A percentile compares a stretch with the other conserved stretches of the same genome.
These are phyloP conservation scores for Criorhina ranunculi DNA, from an alignment of 2,888 invertebrate genomes.

Conservation along the genomic window DNA sequence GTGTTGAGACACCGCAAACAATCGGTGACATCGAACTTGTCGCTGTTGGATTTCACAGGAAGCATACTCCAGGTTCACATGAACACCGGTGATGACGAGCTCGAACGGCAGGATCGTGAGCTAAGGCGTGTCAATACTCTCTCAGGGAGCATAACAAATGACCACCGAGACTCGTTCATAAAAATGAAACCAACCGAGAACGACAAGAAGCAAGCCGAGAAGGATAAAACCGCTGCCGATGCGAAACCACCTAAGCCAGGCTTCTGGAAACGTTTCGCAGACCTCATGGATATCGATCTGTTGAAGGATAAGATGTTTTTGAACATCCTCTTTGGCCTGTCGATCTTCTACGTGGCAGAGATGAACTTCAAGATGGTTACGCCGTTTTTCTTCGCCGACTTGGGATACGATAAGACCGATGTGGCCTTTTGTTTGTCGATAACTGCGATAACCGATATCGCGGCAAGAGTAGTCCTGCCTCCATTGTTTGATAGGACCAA, in stretches of 20 bases:
- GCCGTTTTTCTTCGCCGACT: slow-evolving; percentile 88
- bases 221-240: slow-evolving; percentile 73
- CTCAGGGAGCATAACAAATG: slow-evolving; percentile 81
- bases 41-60: slow-evolving; percentile 90
- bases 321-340: slow-evolving; percentile 89
- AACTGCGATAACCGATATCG: slow-evolving; percentile 90
- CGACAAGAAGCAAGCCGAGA: slow-evolving; percentile 79
- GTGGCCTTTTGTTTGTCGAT: slow-evolving; percentile 90
- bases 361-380: slow-evolving; percentile 91
- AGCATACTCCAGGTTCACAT: slow-evolving; percentile 90
- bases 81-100: slow-evolving; percentile 85
- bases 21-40: slow-evolving; percentile 90
- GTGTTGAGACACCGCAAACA: slow-evolving; percentile 86
- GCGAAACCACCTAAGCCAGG: slow-evolving; percentile 80
- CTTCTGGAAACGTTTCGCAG: slow-evolving; percentile 87
- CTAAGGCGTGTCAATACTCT: slow-evolving; percentile 83
- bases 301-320: slow-evolving; percentile 90
- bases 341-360: slow-evolving; percentile 90
- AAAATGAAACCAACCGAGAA: slow-evolving; percentile 83
- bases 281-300: slow-evolving; percentile 89
- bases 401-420: slow-evolving; percentile 88
- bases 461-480: slow-evolving; percentile 89
- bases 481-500: slow-evolving; percentile 89
- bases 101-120: slow-evolving; percentile 83
- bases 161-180: slow-evolving; percentile 83